phyloP scores from a whole-genome alignment of 2,113 vertebrate genomes.

The Cavia porcellus region DNA sequence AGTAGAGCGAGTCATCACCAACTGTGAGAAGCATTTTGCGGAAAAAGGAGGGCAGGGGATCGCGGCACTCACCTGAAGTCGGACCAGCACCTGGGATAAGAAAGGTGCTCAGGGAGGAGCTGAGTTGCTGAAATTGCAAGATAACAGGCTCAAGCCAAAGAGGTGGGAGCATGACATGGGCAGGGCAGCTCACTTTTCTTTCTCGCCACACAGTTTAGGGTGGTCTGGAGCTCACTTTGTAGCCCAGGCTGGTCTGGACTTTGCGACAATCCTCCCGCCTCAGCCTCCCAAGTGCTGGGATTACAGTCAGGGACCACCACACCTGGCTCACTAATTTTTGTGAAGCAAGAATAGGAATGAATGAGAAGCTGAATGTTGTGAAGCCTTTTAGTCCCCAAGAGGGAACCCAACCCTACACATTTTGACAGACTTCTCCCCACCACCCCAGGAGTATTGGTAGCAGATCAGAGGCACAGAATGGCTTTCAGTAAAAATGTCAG shows the following conservation, averaged over 20 bases:
- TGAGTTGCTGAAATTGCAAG: background rate
- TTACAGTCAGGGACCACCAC: too few relatives aligned
- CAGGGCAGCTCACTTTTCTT: background rate
- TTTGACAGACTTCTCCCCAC: slow-evolving; percentile 78
- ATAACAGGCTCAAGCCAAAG: background rate
- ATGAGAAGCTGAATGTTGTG: slow-evolving; percentile 73
- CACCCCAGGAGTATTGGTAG: slow-evolving; percentile 76
- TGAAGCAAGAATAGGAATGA: slow-evolving; percentile 67
- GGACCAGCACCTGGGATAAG: background rate
- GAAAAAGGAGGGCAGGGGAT: background rate
- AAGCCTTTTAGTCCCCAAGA: slow-evolving; percentile 77
- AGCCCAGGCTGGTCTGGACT: too few relatives aligned
- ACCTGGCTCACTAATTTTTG: too few relatives aligned
- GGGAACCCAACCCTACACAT: slow-evolving; percentile 80
- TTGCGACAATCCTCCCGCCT: too few relatives aligned
- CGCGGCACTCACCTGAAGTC: background rate
- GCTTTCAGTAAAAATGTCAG: slow-evolving; percentile 82
- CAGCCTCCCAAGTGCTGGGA: too few relatives aligned
- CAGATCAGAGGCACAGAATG: slow-evolving; percentile 81
- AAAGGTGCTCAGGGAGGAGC: background rate
- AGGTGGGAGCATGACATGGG: background rate
- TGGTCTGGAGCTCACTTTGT: too few relatives aligned
- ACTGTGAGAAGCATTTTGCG: background rate
- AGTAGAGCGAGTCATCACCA: background rate
- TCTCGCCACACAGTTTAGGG: too few relatives aligned